Base-by-base conservation (phyloP, 2,888 invertebrate species). In the Apantesis nais region DNA sequence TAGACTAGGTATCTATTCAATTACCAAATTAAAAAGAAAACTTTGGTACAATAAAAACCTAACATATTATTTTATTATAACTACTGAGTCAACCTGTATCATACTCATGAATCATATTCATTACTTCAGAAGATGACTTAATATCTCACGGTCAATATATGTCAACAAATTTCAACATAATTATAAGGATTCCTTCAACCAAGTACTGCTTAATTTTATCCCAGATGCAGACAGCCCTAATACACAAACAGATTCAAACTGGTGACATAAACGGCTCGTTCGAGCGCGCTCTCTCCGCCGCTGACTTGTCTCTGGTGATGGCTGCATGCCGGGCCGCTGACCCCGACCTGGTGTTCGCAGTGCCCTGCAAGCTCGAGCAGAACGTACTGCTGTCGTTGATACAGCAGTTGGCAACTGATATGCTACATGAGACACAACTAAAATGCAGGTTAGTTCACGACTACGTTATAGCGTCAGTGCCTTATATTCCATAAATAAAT, bases 401-500 rank as follows among this genome's bases (percentile, higher is more conserved):
- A 75, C 99, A 99, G 88, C 99, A 99, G 91, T 96, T 99, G 31
- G 98, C 98, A 29, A 97, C 98, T 0, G 99, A 99, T 87, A 96
- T 99, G 93, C 96, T 96, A 76, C 97, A 97, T 77, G 97, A 98
- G 83, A 98, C 98, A 19, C 88, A 87, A 67, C 85, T 93, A 25
- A 93, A 94, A 69, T 93, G 93, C 92, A 88, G 91, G 93, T 93
- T 39, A 41, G 63, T 37, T 11, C 52, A 63, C 9, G 9, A 52
- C 2, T 22, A 11, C 0, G 11, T 0, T 22, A 31, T 11, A 22
- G 1, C 52, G n/a, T 14, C 14, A n/a, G n/a, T 34, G 11, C 14
- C 2, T 64, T 22, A 31, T 34, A 7, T 14, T 48, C 11, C 25
- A 31, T 37, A 14, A 1, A 55, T 8, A 29, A 44, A 61, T 19